Base-by-base conservation (phyloP, 2,797 vertebrate genomes). In the Hoplostethus atlanticus region DNA sequence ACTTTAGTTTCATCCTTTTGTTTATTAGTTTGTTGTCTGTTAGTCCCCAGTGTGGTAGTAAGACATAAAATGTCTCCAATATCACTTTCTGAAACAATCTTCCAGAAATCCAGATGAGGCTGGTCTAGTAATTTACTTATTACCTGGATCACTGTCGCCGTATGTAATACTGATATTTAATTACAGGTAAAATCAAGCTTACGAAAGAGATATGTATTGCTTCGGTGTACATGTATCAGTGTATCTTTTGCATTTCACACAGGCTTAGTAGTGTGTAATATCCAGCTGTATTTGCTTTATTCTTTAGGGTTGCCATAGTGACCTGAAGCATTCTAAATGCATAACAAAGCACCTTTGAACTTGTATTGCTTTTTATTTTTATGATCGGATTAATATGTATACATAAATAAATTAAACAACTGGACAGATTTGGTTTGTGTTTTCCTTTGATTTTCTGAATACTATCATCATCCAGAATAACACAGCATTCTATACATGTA, bases 361-460 rank as follows among this genome's bases (percentile, higher is more conserved):
- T 28, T 44, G 12, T 10, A 36, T 60, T 64, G 6, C n/a, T 71
- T 48, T 78, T 77, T 40, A 25, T 59, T 34, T 13, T 4, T 50
- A 57, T 68, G 11, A 57, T 77, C 31, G 53, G 55, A 59, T 71
- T 8, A 28, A 21, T 61, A 11, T 66, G 10, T 64, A 56, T 59
- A 10, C 38, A 61, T 66, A 5, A 92, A 83, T 85, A 82, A 84
- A 90, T 53, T 6, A 53, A 60, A 56, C 1, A 46, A 58, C 51
- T 36, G 28, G 7, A 3, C 8, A 28, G 2, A 3, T 52, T 55
- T 62, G 1, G 16, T 44, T 13, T 25, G 58, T 62, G 63, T 68
- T 55, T 77, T 21, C 9, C 3, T 69, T 21, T 46, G 31, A 44
- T 30, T 81, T 58, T 47, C 0, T 59, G 3, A 58, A 30, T 50